phyloP scores from a whole-genome alignment of 1,140 invertebrate genomes.

The Aphelinus atriplicis region DNA sequence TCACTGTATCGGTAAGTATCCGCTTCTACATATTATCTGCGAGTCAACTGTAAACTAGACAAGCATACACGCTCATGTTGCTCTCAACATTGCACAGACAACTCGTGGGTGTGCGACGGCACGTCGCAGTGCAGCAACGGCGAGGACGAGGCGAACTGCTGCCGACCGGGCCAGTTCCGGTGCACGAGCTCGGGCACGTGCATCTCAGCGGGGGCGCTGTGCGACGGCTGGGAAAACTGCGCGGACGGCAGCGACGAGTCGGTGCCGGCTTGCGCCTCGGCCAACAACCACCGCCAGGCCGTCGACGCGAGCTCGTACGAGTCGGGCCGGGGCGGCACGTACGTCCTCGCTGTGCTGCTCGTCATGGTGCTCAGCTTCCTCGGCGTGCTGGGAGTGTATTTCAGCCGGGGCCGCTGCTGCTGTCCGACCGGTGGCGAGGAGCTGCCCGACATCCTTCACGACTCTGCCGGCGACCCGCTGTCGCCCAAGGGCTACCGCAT shows the following conservation, averaged over 20 bases:
- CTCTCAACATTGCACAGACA: constrained; percentile 45
- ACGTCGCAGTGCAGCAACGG: constrained; percentile 78
- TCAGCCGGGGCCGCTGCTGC: constrained; percentile 55
- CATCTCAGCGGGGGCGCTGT: constrained; percentile 69
- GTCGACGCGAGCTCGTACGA: constrained; percentile 41
- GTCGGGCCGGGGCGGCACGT: constrained; percentile 65
- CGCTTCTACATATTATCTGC: not conserved
- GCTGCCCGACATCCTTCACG: constrained; percentile 66
- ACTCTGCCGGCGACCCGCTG: constrained; percentile 71
- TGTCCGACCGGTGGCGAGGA: constrained; percentile 60
- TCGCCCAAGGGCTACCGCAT: constrained; percentile 63
- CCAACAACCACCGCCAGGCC: constrained; percentile 51
- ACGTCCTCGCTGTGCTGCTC: constrained; percentile 59
- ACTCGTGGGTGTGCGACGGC: constrained; percentile 76
- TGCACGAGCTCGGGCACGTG: constrained; percentile 72
- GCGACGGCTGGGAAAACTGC: constrained; percentile 78
- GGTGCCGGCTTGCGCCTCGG: constrained; percentile 67
- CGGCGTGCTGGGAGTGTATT: constrained; percentile 60
- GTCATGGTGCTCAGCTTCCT: constrained; percentile 65
- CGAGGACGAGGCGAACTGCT: constrained; percentile 73
- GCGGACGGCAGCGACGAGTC: constrained; percentile 79
- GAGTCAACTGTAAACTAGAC: not conserved
- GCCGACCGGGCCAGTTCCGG: constrained; percentile 70
- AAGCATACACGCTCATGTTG: too few relatives aligned
- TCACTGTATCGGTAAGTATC: constrained; percentile 77